These are phyloP conservation scores for Daubentonia madagascariensis DNA, from an alignment of 2,113 vertebrate genomes.

Conservation along the genomic window DNA sequence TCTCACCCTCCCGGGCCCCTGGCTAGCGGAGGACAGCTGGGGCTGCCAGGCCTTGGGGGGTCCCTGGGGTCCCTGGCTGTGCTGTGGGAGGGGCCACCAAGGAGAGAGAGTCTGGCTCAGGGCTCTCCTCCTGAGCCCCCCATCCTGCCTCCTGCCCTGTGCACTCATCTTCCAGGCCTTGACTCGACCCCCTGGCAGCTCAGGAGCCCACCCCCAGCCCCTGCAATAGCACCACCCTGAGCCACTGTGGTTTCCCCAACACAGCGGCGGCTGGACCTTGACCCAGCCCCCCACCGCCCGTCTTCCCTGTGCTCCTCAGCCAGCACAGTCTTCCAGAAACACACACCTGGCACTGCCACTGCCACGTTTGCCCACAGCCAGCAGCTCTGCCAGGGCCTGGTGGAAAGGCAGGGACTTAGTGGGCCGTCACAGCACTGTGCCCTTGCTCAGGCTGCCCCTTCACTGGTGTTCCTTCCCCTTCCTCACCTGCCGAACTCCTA, in stretches of 20 bases:
- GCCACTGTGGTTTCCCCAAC: accelerated
- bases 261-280: accelerated
- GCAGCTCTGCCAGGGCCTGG: not conserved
- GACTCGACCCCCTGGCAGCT: not conserved
- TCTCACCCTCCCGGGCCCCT: not conserved
- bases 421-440: not conserved
- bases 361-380: accelerated
- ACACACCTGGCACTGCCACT: accelerated
- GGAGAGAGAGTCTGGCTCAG: not conserved
- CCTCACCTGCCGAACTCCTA: not conserved
- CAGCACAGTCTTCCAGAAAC: not conserved
- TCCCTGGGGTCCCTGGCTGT: too few relatives aligned
- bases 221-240: accelerated
- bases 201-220: too few relatives aligned
- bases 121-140: not conserved
- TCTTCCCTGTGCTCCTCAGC: not conserved
- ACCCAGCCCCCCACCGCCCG: not conserved
- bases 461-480: too few relatives aligned
- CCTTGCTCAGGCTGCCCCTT: not conserved
- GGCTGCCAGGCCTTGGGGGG: accelerated
- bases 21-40: accelerated
- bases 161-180: accelerated
- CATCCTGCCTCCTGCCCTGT: accelerated
- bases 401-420: accelerated
- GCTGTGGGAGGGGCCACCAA: too few relatives aligned